Evolutionary conservation across 2,113 vertebrate genomes (phyloP).

Genomic region (Carassius carassius): DNA sequence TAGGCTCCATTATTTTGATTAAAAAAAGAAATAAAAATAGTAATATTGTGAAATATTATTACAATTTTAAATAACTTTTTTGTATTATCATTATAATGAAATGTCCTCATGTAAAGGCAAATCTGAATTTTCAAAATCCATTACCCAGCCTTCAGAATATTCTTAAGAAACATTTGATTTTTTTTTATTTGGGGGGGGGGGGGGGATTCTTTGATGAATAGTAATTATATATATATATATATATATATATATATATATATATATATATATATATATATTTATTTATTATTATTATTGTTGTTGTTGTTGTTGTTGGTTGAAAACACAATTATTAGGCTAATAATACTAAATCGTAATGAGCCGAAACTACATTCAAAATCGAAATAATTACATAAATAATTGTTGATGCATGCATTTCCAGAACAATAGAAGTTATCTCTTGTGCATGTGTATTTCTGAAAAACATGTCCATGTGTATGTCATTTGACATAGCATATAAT

Average conservation of each 20-base stretch:
- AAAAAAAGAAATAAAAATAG: not conserved
- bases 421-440: not conserved
- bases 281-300: too few species aligned
- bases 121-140: not conserved
- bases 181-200: too few species aligned
- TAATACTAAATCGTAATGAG: not conserved
- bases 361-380: not conserved
- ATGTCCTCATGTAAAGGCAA: not conserved
- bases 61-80: not conserved
- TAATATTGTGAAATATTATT: not conserved
- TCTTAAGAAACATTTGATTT: not conserved
- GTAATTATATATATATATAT: not conserved
- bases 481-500: not conserved
- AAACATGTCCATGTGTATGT: too few species aligned
- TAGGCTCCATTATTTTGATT: not conserved
- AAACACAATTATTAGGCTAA: not conserved
- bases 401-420: not conserved
- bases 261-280: too few species aligned
- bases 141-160: not conserved
- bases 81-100: too few species aligned
- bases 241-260: too few species aligned
- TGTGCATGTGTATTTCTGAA: too few species aligned
- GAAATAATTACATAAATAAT: not conserved
- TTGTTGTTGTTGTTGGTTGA: too few species aligned
- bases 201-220: not conserved